phyloP scores from a whole-genome alignment of 2,888 invertebrate species.

The Scrobipalpa atriplicella region DNA sequence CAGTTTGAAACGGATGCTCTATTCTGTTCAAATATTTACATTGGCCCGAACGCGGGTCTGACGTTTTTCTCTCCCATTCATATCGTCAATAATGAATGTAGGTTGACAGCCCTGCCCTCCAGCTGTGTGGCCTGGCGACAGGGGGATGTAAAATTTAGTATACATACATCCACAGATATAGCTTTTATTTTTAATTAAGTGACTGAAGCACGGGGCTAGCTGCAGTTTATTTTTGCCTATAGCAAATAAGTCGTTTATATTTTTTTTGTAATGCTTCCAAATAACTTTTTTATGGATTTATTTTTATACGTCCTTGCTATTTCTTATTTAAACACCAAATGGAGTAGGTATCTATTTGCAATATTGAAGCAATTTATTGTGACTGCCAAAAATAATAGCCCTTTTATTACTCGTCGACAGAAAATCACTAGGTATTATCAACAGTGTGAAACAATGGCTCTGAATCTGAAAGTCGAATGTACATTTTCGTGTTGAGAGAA shows the following conservation, averaged over 20 bases:
- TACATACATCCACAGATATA: no score
- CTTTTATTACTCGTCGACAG: background rate
- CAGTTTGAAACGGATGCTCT: conserved; percentile 44
- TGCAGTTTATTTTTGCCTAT: no score
- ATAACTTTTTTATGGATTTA: no score
- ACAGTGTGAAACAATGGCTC: background rate
- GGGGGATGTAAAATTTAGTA: conserved; percentile 2
- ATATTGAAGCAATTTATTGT: no score
- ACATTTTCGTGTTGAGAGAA: conserved; percentile 8
- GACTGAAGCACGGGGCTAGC: no score
- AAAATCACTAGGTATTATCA: background rate
- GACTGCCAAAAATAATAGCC: background rate
- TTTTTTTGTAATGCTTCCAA: no score
- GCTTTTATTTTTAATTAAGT: no score
- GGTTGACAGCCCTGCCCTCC: conserved; percentile 39
- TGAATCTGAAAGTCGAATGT: background rate
- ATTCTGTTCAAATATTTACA: conserved; percentile 71
- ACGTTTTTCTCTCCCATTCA: conserved; percentile 66
- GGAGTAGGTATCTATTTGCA: no score
- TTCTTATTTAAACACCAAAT: no score
- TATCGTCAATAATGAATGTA: conserved; percentile 71
- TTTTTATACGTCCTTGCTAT: no score
- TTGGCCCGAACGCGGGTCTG: conserved; percentile 65
- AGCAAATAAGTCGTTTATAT: no score
- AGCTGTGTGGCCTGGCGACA: conserved; percentile 24